Conservation (phyloP, 2,888 invertebrate species). For the Oxyteleia sp. region DNA sequence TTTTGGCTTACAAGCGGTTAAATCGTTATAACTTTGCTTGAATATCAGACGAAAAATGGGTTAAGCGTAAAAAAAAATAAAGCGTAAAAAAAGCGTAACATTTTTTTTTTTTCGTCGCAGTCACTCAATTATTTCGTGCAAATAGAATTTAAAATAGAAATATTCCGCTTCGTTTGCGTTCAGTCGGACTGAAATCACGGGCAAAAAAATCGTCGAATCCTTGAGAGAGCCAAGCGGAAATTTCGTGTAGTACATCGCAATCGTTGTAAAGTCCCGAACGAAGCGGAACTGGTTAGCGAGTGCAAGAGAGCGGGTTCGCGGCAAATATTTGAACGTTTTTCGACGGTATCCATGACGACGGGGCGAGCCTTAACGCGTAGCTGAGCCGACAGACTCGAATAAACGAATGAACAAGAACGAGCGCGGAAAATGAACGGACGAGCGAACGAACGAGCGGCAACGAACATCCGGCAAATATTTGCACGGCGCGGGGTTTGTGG, state of each 20-base stretch:
- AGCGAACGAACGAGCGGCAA: constrained; percentile 69
- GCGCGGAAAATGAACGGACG: constrained; percentile 72
- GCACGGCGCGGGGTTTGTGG: constrained; percentile 79
- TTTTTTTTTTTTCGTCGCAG: constrained; percentile 37
- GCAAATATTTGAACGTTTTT: constrained; percentile 80
- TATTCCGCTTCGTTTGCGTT: constrained; percentile 63
- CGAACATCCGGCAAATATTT: constrained; percentile 83
- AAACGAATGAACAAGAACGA: constrained; percentile 71
- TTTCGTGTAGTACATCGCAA: constrained; percentile 58
- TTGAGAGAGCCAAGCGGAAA: constrained; percentile 54
- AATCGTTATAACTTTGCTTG: too few relatives aligned
- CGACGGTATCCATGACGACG: constrained; percentile 82
- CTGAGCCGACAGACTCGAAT: constrained; percentile 70
- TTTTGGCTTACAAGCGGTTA: too few relatives aligned
- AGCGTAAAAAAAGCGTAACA: too few relatives aligned
- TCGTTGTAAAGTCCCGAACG: constrained; percentile 71
- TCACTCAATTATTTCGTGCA: constrained; percentile 61
- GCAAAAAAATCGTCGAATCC: constrained; percentile 54
- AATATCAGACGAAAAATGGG: too few relatives aligned
- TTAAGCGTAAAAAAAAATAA: too few relatives aligned
- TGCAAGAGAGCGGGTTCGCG: constrained; percentile 66
- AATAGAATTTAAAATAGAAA: constrained; percentile 69
- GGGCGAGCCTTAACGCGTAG: constrained; percentile 72
- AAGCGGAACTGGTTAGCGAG: constrained; percentile 76
- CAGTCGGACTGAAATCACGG: constrained; percentile 57